Conservation (phyloP, 2,888 invertebrate species). For the Agapostemon virescens region DNA sequence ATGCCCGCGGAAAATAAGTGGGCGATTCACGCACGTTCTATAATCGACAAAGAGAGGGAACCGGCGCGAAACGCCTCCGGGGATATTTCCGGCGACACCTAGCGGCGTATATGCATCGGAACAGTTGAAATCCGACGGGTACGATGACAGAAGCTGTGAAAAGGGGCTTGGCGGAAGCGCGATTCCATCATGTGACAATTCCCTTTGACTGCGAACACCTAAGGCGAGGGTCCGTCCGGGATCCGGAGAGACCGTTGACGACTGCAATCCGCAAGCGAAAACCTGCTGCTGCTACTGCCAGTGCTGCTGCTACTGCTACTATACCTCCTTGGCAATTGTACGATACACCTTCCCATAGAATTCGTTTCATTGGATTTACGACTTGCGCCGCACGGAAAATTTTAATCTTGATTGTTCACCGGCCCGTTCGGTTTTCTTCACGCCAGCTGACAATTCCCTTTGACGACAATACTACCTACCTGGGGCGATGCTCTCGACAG, state of each 20-base stretch:
- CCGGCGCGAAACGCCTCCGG: slow-evolving; percentile 25
- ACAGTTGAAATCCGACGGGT: slow-evolving; percentile 49
- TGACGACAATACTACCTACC: not conserved
- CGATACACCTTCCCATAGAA: not conserved
- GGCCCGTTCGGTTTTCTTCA: not conserved
- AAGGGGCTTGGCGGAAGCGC: slow-evolving; percentile 43
- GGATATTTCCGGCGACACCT: slow-evolving; percentile 47
- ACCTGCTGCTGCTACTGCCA: not conserved
- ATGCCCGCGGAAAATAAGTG: slow-evolving; percentile 39
- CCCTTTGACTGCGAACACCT: slow-evolving; percentile 38
- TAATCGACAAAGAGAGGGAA: slow-evolving; percentile 48
- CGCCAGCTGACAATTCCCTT: not conserved
- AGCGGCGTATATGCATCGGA: slow-evolving; percentile 12
- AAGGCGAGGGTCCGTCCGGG: not conserved
- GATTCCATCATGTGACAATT: slow-evolving; percentile 58
- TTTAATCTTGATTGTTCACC: not conserved
- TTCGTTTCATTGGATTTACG: slow-evolving; percentile 21
- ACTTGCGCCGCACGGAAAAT: not conserved
- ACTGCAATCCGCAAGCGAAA: not conserved
- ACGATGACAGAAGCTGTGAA: slow-evolving; percentile 36
- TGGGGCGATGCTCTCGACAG: not conserved
- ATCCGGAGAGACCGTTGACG: not conserved
- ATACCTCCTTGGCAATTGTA: not conserved
- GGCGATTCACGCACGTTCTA: slow-evolving; percentile 47
- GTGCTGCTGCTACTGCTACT: not conserved